phyloP scores from a whole-genome alignment of 2,888 invertebrate genomes.

The Cryptophagus acutangulus region DNA sequence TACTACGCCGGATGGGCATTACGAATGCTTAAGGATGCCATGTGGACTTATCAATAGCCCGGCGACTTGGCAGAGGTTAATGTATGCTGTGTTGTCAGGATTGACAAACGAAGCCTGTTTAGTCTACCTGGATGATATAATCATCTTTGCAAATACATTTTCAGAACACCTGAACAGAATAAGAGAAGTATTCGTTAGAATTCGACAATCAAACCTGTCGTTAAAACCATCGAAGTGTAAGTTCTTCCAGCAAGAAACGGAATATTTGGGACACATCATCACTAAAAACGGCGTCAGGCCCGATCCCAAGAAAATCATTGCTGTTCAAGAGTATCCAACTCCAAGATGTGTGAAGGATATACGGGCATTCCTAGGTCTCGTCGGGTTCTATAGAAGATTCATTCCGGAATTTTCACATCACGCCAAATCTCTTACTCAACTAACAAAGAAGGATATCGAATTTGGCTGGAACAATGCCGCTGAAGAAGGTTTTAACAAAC shows the following conservation, averaged over 20 bases:
- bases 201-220: slow-evolving; percentile 20
- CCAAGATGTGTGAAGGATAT: slow-evolving; percentile 16
- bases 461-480: background rate
- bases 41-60: too few relatives aligned
- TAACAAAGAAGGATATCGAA: background rate
- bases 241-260: slow-evolving; percentile 1
- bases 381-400: too few relatives aligned
- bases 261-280: slow-evolving; percentile 12
- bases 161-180: too few relatives aligned
- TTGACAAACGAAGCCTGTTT: too few relatives aligned
- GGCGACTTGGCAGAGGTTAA: too few relatives aligned
- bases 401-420: too few relatives aligned
- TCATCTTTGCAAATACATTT: too few relatives aligned
- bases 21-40: too few relatives aligned
- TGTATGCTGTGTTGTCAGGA: too few relatives aligned
- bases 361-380: too few relatives aligned
- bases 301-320: slow-evolving; percentile 8
- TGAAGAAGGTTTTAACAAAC: background rate
- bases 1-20: too few relatives aligned
- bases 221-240: slow-evolving; percentile 15
- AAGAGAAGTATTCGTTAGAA: slow-evolving; percentile 19
- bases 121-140: too few relatives aligned
- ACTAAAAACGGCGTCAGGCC: slow-evolving; percentile 6
- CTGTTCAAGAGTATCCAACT: slow-evolving; percentile 11
- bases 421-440: background rate